Percentiles rank a stretch among this genome's conserved stretches.
These are phyloP conservation scores for Cyprinodon variegatus DNA, from an alignment of 2,113 vertebrate genomes.

Conservation along the genomic window DNA sequence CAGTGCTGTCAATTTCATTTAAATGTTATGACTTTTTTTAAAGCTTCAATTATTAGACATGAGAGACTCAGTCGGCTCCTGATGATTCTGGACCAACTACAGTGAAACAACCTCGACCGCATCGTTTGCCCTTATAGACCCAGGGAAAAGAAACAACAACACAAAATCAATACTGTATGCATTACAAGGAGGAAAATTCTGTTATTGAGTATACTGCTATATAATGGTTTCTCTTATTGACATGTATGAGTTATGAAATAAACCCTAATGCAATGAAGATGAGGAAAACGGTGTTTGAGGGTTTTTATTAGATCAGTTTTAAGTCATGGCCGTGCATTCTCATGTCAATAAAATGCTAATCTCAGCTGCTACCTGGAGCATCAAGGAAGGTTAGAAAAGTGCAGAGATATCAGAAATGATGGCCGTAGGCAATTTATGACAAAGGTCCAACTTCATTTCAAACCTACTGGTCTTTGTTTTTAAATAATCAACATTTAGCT, in stretches of 20 bases:
- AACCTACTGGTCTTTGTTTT: not conserved
- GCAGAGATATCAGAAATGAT: constrained; percentile 62
- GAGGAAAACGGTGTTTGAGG: constrained; percentile 78
- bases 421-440: constrained; percentile 20
- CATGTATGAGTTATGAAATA: constrained; percentile 81
- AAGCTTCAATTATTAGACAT: constrained; percentile 26
- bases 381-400: constrained; percentile 63
- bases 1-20: not conserved
- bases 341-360: constrained; percentile 77
- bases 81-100: constrained; percentile 56
- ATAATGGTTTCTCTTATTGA: constrained; percentile 81
- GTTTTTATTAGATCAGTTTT: constrained; percentile 77
- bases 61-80: constrained; percentile 10
- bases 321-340: constrained; percentile 59
- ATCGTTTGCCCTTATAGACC: constrained; percentile 74
- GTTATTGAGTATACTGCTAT: constrained; percentile 78
- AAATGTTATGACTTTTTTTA: not conserved
- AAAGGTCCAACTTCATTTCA: constrained; percentile 15
- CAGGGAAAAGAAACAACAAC: constrained; percentile 57
- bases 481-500: not conserved
- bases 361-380: constrained; percentile 20
- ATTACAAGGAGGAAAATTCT: constrained; percentile 81
- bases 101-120: constrained; percentile 71
- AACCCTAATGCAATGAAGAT: constrained; percentile 79
- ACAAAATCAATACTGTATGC: constrained; percentile 80